These are phyloP conservation scores for Pogonocichla stellata DNA, from an alignment of 2,113 vertebrate genomes.

Conservation along the genomic window DNA sequence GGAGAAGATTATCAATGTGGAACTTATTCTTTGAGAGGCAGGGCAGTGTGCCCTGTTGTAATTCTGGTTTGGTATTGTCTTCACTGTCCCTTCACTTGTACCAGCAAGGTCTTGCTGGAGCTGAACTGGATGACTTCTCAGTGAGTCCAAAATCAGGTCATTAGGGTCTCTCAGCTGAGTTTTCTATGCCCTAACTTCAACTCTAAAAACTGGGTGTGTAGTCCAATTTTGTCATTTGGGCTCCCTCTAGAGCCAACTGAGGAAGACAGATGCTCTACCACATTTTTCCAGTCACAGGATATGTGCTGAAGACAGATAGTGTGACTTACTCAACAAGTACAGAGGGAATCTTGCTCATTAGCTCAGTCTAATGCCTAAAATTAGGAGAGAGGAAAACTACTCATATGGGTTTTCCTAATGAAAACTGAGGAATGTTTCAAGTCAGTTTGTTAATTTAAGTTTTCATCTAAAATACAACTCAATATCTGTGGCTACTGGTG, in stretches of 20 bases:
- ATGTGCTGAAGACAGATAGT: background rate
- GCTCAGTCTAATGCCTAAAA: background rate
- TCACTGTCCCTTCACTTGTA: background rate
- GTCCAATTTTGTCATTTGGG: slow-evolving; percentile 49
- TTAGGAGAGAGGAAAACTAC: background rate
- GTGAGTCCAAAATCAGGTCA: background rate
- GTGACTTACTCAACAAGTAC: background rate
- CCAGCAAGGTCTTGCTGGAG: background rate
- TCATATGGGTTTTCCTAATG: background rate
- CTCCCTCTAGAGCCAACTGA: slow-evolving; percentile 62
- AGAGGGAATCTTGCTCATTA: background rate
- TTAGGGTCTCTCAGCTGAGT: background rate
- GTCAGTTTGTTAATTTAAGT: background rate
- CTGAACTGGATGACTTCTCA: background rate
- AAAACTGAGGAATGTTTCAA: background rate
- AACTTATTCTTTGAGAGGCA: background rate
- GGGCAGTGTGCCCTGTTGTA: background rate
- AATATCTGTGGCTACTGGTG: background rate
- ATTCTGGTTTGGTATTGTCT: background rate
- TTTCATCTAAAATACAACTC: background rate
- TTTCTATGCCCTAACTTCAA: background rate
- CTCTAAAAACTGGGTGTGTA: background rate
- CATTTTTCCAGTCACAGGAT: background rate
- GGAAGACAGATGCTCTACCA: background rate
- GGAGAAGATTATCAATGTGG: background rate